These are phyloP conservation scores for Puffinus mauretanicus DNA, from an alignment of 2,113 vertebrate genomes.

Conservation along the genomic window DNA sequence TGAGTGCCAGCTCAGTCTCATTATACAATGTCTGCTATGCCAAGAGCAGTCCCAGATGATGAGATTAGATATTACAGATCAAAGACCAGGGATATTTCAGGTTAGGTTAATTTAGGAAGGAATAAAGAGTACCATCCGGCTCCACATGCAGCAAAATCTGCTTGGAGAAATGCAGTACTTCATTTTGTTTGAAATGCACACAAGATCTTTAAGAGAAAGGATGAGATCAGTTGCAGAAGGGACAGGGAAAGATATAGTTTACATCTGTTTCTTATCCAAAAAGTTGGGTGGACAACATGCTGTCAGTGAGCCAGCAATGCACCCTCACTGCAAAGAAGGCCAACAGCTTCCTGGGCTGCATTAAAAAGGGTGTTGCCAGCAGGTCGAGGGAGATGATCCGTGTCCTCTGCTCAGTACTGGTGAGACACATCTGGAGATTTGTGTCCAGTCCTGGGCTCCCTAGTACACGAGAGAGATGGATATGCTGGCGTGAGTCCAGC, in stretches of 20 bases:
- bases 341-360: background rate
- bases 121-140: background rate
- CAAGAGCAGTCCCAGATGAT: background rate
- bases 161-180: background rate
- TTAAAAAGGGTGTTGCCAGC: background rate
- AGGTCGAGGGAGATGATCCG: background rate
- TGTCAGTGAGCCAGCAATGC: background rate
- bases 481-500: background rate
- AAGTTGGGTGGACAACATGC: background rate
- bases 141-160: background rate
- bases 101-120: background rate
- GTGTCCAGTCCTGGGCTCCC: background rate
- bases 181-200: background rate
- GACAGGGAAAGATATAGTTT: background rate
- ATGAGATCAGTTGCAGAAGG: background rate
- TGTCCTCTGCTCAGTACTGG: background rate
- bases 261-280: background rate
- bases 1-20: background rate
- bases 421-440: background rate
- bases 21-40: background rate
- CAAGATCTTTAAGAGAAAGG: background rate
- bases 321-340: background rate
- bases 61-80: background rate
- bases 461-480: background rate
- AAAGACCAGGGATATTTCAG: background rate